Percentiles rank a stretch among this genome's conserved stretches.
These are phyloP conservation scores for Phalanger gymnotis DNA, from an alignment of 2,797 vertebrate species.

Conservation along the genomic window DNA sequence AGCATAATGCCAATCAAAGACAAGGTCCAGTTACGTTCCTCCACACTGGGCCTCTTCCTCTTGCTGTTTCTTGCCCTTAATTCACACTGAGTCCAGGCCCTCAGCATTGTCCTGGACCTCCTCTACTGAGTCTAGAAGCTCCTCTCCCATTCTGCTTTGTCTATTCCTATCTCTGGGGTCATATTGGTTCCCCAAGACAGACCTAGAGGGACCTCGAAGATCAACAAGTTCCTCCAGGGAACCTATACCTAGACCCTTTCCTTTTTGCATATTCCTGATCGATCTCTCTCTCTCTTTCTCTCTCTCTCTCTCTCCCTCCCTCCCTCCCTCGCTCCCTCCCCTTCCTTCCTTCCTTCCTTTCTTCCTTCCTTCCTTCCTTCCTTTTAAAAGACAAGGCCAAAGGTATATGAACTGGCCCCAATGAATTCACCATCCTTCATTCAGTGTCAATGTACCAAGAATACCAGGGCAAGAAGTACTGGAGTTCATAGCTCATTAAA, in stretches of 20 bases:
- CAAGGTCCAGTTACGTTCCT: too few species aligned
- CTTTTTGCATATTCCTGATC: not conserved
- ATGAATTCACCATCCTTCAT: not conserved
- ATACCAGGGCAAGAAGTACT: not conserved
- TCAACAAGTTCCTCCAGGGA: not conserved
- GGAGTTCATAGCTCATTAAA: not conserved
- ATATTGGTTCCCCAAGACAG: not conserved
- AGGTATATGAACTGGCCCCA: not conserved
- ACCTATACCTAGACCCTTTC: not conserved
- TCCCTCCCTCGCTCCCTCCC: too few species aligned
- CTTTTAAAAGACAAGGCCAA: not conserved
- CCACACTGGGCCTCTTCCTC: too few species aligned
- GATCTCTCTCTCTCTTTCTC: not conserved
- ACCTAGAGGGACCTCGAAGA: not conserved
- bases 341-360: too few species aligned
- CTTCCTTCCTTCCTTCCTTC: too few species aligned
- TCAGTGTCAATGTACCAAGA: not conserved
- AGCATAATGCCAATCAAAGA: too few species aligned
- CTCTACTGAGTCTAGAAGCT: not conserved
- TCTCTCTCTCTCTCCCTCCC: too few species aligned
- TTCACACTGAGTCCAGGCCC: too few species aligned
- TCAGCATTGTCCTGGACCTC: too few species aligned
- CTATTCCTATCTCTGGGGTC: not conserved
- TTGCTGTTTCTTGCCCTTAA: too few species aligned
- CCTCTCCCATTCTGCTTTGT: not conserved